Conservation (phyloP, 2,888 invertebrate species). For the Dusona sp. region DNA sequence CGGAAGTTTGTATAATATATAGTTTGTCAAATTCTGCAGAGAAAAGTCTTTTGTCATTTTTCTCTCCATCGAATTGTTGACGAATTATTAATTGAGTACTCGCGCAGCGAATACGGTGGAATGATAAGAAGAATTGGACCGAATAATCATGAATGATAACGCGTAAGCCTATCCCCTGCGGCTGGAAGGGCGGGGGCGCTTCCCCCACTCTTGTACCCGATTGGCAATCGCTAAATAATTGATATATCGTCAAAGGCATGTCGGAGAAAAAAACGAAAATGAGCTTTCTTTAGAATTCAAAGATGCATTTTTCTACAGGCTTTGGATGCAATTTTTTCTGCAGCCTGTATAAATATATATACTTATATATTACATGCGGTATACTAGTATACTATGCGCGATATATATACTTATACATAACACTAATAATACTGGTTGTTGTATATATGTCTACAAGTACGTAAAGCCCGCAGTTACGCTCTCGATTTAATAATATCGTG, state of each 20-base stretch:
- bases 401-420: conserved; percentile 17
- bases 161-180: no score
- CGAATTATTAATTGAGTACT: background rate
- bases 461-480: conserved; percentile 66
- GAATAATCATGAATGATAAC: background rate
- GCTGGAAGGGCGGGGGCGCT: no score
- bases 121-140: background rate
- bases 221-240: background rate
- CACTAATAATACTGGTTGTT: conserved; percentile 8
- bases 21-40: background rate
- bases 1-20: background rate
- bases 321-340: background rate
- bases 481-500: conserved; percentile 73
- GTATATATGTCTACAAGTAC: conserved; percentile 34
- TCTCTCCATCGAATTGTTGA: background rate
- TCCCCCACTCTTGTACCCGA: background rate
- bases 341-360: conserved; percentile 3
- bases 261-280: background rate
- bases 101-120: no score
- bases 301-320: background rate
- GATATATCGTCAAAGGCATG: background rate
- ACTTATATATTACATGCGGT: background rate
- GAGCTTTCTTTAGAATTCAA: background rate
- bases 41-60: background rate
- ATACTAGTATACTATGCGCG: conserved; percentile 9